Conservation (phyloP, 2,888 invertebrate genomes). For the Volucella bombylans region DNA sequence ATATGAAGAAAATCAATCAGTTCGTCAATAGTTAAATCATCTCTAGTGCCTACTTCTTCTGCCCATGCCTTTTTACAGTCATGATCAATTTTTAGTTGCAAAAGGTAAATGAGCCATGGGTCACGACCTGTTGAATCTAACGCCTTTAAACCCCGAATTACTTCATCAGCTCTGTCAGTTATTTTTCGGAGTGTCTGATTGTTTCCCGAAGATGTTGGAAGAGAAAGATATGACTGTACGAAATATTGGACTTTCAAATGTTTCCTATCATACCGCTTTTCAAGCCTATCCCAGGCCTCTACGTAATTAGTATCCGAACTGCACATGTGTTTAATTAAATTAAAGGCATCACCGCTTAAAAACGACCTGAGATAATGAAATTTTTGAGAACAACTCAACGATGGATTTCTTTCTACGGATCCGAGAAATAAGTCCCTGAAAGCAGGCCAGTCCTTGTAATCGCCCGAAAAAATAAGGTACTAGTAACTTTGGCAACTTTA, state of each 20-base stretch:
- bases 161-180: too few relatives aligned
- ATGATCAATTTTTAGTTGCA: conserved; percentile 11
- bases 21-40: conserved; percentile 10
- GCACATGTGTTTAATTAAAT: conserved; percentile 1
- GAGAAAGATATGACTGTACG: not conserved
- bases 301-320: not conserved
- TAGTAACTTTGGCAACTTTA: too few relatives aligned
- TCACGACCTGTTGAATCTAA: not conserved
- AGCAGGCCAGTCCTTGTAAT: too few relatives aligned
- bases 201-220: not conserved
- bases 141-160: too few relatives aligned
- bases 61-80: conserved; percentile 3
- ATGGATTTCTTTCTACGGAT: too few relatives aligned
- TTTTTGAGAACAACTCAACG: too few relatives aligned
- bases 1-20: not conserved
- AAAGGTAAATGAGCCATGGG: conserved; percentile 13
- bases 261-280: not conserved
- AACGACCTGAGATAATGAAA: too few relatives aligned
- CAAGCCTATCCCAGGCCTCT: not conserved
- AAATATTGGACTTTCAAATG: not conserved
- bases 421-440: too few relatives aligned
- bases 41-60: conserved; percentile 4
- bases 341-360: not conserved
- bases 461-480: too few relatives aligned
- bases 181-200: too few relatives aligned